Evolutionary conservation across 2,888 invertebrate species (phyloP).

Genomic region (Stictocephala bisonia): DNA sequence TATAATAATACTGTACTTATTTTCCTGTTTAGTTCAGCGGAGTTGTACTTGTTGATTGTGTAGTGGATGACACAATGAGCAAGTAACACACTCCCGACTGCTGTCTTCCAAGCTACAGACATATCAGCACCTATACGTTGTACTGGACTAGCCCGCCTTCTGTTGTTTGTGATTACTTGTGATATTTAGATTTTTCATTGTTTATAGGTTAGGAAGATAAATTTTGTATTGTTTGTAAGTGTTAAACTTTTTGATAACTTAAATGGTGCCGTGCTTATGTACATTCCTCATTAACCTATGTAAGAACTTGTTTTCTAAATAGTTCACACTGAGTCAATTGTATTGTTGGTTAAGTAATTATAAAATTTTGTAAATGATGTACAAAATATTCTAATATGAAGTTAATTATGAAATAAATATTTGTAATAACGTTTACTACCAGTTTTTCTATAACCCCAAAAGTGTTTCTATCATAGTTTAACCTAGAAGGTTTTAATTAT

Average conservation of each 20-base stretch:
- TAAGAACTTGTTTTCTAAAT: background rate
- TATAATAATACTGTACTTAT: too few species aligned
- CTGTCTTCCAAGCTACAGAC: slow-evolving; percentile 2
- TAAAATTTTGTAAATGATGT: background rate
- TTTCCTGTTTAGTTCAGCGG: too few species aligned
- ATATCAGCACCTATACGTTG: slow-evolving; percentile 17
- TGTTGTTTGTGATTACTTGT: background rate
- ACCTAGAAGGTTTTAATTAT: too few species aligned
- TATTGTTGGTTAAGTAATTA: background rate
- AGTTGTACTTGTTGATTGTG: slow-evolving; percentile 22
- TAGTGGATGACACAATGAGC: slow-evolving; percentile 28
- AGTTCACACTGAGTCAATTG: background rate
- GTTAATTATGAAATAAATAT: too few species aligned
- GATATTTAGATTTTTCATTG: background rate
- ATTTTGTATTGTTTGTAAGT: background rate
- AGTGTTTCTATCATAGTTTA: too few species aligned
- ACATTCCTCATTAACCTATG: background rate
- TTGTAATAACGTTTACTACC: too few species aligned
- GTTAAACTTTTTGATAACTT: background rate
- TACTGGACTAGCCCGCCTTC: background rate
- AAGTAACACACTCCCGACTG: background rate
- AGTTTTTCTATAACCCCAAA: too few species aligned
- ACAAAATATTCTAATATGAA: too few species aligned
- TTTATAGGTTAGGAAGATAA: background rate
- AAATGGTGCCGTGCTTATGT: background rate